A percentile compares a stretch with the other conserved stretches of the same genome.
Conservation (phyloP, 2,113 vertebrate genomes). For the Cyprinodon tularosa region DNA sequence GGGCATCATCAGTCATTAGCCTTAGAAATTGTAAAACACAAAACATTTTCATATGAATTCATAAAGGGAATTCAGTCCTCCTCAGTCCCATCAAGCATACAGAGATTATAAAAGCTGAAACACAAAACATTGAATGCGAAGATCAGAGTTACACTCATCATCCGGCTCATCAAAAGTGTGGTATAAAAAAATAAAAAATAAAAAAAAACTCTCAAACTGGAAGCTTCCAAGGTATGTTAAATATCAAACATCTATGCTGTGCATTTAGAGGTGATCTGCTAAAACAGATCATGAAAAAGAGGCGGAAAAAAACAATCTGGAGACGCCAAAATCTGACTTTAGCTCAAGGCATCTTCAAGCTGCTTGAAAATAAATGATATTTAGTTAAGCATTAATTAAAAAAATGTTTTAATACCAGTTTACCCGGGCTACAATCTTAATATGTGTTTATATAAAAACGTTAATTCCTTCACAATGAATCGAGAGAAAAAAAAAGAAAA, state of each 20-base stretch:
- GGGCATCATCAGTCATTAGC: neutral
- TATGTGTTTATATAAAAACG: constrained; percentile 24
- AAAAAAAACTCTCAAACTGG: constrained; percentile 6
- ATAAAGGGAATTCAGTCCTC: constrained; percentile 4
- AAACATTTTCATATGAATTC: constrained; percentile 11
- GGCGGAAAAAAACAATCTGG: constrained; percentile 14
- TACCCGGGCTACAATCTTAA: constrained; percentile 6
- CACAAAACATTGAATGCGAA: neutral
- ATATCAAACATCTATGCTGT: constrained; percentile 28
- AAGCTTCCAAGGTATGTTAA: constrained; percentile 17
- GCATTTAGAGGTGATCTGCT: neutral
- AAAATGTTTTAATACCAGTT: constrained; percentile 31
- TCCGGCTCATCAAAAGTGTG: constrained; percentile 31
- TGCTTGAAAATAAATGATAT: neutral
- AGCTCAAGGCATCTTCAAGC: constrained; percentile 37
- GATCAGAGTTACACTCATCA: constrained; percentile 1
- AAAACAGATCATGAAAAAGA: constrained; percentile 12
- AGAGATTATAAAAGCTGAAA: constrained; percentile 28
- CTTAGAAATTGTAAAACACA: neutral
- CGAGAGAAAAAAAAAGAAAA: constrained; percentile 60
- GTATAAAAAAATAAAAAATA: constrained; percentile 18
- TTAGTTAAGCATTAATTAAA: constrained; percentile 51
- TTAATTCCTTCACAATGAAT: constrained; percentile 23
- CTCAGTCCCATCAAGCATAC: constrained; percentile 43
- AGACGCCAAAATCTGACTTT: constrained; percentile 21